Evolutionary conservation across 2,888 invertebrate species (phyloP), one percentile per base, ranked within the genome.

Genomic region (Drosophila mulleri): DNA sequence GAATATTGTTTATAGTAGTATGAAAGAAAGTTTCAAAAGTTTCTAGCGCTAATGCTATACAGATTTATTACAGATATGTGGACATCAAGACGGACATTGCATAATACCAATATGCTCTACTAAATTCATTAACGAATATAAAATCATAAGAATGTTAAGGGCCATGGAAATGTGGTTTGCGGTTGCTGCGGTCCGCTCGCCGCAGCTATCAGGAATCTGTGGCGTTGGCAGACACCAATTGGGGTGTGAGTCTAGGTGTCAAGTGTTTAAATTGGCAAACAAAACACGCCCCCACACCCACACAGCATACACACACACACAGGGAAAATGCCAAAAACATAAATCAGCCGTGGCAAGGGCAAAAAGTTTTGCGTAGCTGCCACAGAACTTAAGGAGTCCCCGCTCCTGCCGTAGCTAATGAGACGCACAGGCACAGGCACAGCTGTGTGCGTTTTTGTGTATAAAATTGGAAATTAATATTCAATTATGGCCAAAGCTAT

Each of bases 381-480:
- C 67, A 39, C 11, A 18, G 20, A 69, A 60, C 70, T 81, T 64
- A 61, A 71, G 62, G 71, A 56, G 8, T 7, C 3, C 1, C 12
- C 12, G 16, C 16, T 41, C 41, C 18, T 26, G 56, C 12, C 14
- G 11, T 35, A 48, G 18, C 47, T 80, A 72, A 83, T 89, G 89
- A 88, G 72, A 64, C 67, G 58, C 52, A 44, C 29, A 35, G 45
- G 26, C 41, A n/a, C n/a, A n/a, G n/a, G n/a, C n/a, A n/a, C n/a
- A 18, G 42, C 20, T 70, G 44, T 29, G 20, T 39, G 48, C 37
- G 63, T 47, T 45, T 50, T 26, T 3, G 63, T 50, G 45, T 62
- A 64, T 56, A 37, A 73, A 73, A 74, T 82, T 73, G 53, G 82
- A 79, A 84, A 85, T 85, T 88, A 88, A 88, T 89, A 88, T 88